A percentile compares a stretch with the other conserved stretches of the same genome.
These are phyloP conservation scores for Hippocampus guttulatus DNA, from an alignment of 2,113 vertebrate species.

Conservation along the genomic window DNA sequence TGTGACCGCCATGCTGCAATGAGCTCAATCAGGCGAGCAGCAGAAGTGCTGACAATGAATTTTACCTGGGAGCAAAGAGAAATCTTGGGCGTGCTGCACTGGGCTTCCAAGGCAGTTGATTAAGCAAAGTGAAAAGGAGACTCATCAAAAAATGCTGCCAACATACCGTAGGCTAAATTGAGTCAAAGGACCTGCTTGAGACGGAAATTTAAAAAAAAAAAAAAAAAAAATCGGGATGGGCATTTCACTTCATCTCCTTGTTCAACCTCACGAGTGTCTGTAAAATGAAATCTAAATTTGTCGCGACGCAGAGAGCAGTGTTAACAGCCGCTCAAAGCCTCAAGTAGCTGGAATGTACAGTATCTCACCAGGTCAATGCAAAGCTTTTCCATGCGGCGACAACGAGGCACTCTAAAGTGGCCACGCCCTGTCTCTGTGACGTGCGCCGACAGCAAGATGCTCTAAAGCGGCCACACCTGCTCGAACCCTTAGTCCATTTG, in stretches of 20 bases:
- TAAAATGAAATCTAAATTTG: neutral
- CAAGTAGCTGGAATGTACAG: too few relatives aligned
- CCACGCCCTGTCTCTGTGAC: too few relatives aligned
- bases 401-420: too few relatives aligned
- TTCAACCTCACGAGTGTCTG: neutral
- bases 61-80: constrained; percentile 53
- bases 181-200: constrained; percentile 9
- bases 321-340: too few relatives aligned
- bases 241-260: neutral
- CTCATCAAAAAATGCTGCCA: constrained; percentile 22
- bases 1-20: constrained; percentile 58
- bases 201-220: neutral
- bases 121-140: constrained; percentile 27
- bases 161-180: constrained; percentile 4
- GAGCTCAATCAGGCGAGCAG: constrained; percentile 57
- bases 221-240: neutral
- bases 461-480: too few relatives aligned
- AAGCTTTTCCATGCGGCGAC: too few relatives aligned
- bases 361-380: too few relatives aligned
- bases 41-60: constrained; percentile 61
- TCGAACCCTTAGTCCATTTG: too few relatives aligned
- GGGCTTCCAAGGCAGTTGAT: constrained; percentile 25
- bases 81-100: constrained; percentile 17
- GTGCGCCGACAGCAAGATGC: too few relatives aligned
- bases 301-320: too few relatives aligned